Evolutionary conservation across 2,797 vertebrate genomes (phyloP), one percentile per base, ranked within the genome.

Genomic region (Setipinna tenuifilis): DNA sequence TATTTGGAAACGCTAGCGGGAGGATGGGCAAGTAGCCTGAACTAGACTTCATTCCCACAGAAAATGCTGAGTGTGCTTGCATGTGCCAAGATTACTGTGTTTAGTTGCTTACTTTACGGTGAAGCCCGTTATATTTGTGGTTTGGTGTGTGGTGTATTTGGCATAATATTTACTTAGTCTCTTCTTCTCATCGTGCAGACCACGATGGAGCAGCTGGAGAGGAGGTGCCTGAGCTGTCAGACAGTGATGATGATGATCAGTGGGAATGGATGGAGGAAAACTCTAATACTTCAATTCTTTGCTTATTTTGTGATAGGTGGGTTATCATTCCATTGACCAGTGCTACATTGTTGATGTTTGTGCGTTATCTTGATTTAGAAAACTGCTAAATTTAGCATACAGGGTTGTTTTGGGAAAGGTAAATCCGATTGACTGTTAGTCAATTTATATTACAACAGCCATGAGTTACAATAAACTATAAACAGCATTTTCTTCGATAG

Each of bases 261-360:
- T 95, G 93, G 92, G 92, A 91, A 85, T 96, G 95, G 92, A 93
- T 95, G 90, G 97, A 96, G 0, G 95, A 94, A 25, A 93, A 91
- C 6, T 59, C 23, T 16, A 87, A 85, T 50, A 68, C 91, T 58
- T 85, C 86, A 1, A 93, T 95, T 0, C 90, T 90, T 85, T 99
- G 98, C 90, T 93, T 99, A 82, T 98, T 99, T 92, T 99, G 98
- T 82, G 94, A 97, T 87, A 96, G 96, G 98, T 98, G 71, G 1
- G 83, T 86, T 23, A 0, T 6, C n/a, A 19, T 48, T 6, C 25
- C 3, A 1, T 46, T 61, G 41, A 59, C 41, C 28, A n/a, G 21
- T 21, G 65, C 31, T n/a, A 10, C 17, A 21, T 83, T 46, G 16
- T 28, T 17, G 10, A 50, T 31, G 31, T 83, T 62, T 78, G 28